phyloP scores from a whole-genome alignment of 2,888 invertebrate species.

The Nomada fabriciana region DNA sequence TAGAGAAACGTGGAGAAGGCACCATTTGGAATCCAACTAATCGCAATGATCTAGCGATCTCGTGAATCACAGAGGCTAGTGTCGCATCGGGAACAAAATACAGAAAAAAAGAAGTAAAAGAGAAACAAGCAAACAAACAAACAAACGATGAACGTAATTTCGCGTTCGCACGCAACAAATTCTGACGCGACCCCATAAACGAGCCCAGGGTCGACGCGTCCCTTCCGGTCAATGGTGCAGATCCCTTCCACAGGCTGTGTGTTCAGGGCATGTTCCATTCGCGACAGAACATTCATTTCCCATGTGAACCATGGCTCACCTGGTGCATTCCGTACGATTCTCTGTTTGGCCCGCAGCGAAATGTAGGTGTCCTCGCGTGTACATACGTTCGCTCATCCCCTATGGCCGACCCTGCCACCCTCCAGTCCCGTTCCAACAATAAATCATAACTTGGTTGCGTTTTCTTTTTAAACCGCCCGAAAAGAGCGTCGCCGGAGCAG shows the following conservation, averaged over 20 bases:
- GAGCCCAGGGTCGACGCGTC: slow-evolving; percentile 39
- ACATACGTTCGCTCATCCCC: not conserved
- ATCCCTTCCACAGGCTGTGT: slow-evolving; percentile 45
- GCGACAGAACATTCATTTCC: slow-evolving; percentile 84
- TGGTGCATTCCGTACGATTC: slow-evolving; percentile 71
- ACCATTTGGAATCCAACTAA: not conserved
- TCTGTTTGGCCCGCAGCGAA: slow-evolving; percentile 68
- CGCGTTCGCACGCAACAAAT: slow-evolving; percentile 37
- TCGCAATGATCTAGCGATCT: not conserved
- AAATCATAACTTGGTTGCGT: slow-evolving; percentile 67
- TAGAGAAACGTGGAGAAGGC: too few species aligned
- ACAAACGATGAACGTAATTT: slow-evolving; percentile 29
- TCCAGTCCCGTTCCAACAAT: slow-evolving; percentile 49
- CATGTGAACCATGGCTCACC: slow-evolving; percentile 84
- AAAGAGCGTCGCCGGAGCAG: slow-evolving; percentile 45
- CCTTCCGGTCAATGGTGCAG: slow-evolving; percentile 63
- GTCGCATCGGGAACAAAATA: not conserved
- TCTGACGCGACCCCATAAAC: slow-evolving; percentile 44
- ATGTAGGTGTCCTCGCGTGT: slow-evolving; percentile 56
- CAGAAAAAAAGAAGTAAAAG: not conserved
- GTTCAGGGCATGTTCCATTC: slow-evolving; percentile 78
- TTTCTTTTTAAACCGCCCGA: slow-evolving; percentile 57
- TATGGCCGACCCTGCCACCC: not conserved
- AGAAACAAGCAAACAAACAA: not conserved
- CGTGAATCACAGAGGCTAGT: not conserved